phyloP scores from a whole-genome alignment of 2,797 vertebrate species.

The Microctenopoma lineatum region DNA sequence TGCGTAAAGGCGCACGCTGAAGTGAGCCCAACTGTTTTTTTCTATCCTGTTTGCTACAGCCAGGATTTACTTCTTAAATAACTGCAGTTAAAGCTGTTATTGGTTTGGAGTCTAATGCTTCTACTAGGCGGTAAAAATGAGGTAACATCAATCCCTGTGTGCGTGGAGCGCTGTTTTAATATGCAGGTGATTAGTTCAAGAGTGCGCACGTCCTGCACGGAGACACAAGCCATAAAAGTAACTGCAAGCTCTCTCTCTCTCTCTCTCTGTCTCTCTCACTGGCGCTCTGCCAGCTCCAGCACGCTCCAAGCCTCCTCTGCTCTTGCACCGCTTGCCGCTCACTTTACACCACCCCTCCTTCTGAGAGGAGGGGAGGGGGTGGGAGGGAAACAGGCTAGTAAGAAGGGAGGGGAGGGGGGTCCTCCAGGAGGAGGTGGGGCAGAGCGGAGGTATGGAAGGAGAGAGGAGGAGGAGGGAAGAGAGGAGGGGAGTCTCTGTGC shows the following conservation, averaged over 20 bases:
- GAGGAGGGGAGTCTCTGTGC: constrained; percentile 59
- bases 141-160: background rate
- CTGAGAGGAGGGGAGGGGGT: constrained; percentile 55
- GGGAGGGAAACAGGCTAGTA: background rate
- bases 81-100: background rate
- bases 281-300: constrained; percentile 83
- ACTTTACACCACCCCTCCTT: constrained; percentile 81
- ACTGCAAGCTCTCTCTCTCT: constrained; percentile 27
- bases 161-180: background rate
- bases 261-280: constrained; percentile 23
- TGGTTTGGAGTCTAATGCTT: background rate
- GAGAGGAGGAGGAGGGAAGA: constrained; percentile 24
- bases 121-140: background rate
- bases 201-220: constrained; percentile 57
- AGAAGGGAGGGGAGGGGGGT: constrained; percentile 13
- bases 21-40: background rate
- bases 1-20: constrained; percentile 39
- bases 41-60: background rate
- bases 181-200: constrained; percentile 70
- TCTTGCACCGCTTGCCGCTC: constrained; percentile 78
- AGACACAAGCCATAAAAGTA: constrained; percentile 60
- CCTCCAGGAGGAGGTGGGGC: constrained; percentile 77
- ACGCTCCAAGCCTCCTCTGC: constrained; percentile 85
- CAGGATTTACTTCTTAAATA: background rate
- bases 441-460: constrained; percentile 43